Percentiles rank a stretch among this genome's conserved stretches.
phyloP scores from a whole-genome alignment of 1,140 invertebrate genomes.

The Gerris buenoi region DNA sequence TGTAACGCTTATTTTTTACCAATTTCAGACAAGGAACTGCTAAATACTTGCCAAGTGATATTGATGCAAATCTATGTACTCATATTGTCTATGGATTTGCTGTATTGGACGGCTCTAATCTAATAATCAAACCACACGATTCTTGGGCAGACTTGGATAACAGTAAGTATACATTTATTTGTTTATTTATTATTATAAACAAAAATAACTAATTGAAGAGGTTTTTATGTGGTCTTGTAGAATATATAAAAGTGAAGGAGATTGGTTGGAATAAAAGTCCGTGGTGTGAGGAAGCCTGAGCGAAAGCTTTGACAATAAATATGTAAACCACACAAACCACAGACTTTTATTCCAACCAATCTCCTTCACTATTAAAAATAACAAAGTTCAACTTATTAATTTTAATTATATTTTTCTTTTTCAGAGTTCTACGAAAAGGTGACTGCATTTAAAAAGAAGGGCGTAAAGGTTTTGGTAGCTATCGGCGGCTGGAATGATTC shows the following conservation, averaged over 20 bases:
- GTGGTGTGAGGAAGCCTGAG: too few species aligned
- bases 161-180: constrained; percentile 31
- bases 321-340: too few species aligned
- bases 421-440: constrained; percentile 43
- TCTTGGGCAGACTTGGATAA: constrained; percentile 52
- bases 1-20: too few species aligned
- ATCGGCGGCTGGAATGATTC: constrained; percentile 51
- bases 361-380: too few species aligned
- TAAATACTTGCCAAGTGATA: constrained; percentile 45
- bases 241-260: too few species aligned
- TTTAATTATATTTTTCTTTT: constrained; percentile 8
- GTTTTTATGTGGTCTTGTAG: too few species aligned
- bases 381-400: too few species aligned
- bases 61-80: constrained; percentile 51
- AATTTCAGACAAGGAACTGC: constrained; percentile 37
- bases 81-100: constrained; percentile 61
- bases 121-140: constrained; percentile 48
- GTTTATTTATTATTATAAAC: too few species aligned
- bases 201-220: too few species aligned
- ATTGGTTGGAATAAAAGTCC: too few species aligned
- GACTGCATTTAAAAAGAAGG: constrained; percentile 34
- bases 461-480: constrained; percentile 42
- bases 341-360: too few species aligned
- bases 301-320: too few species aligned
- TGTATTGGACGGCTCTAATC: constrained; percentile 39